phyloP scores from a whole-genome alignment of 2,113 vertebrate genomes.

The Mobula hypostoma region DNA sequence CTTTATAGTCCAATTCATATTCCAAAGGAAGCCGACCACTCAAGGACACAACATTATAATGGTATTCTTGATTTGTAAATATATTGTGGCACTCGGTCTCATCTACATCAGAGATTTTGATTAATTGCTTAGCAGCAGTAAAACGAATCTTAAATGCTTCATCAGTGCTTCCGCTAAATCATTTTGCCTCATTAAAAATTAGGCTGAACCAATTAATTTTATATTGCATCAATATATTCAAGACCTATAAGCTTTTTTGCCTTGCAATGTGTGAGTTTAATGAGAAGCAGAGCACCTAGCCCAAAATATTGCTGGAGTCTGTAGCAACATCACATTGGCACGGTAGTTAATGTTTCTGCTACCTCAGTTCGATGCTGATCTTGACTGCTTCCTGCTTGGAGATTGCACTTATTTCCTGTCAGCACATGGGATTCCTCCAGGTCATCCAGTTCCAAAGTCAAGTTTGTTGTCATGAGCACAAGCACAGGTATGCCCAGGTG shows the following conservation, averaged over 20 bases:
- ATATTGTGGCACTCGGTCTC: not conserved
- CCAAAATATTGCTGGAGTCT: no score
- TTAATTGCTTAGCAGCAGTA: slow-evolving; percentile 12
- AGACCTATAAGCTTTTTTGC: not conserved
- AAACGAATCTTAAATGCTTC: slow-evolving; percentile 3
- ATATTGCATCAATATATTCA: not conserved
- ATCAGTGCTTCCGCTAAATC: not conserved
- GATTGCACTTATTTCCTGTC: no score
- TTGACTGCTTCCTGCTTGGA: no score
- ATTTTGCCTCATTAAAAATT: slow-evolving; percentile 9
- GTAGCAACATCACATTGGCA: no score
- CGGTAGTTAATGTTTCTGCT: no score
- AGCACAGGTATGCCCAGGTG: no score
- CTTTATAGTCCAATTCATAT: not conserved
- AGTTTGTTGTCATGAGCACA: no score
- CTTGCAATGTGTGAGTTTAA: not conserved
- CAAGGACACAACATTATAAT: not conserved
- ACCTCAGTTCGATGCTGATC: no score
- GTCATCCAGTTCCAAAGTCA: no score
- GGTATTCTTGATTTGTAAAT: not conserved
- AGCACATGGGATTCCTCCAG: no score
- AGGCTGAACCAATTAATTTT: slow-evolving; percentile 19
- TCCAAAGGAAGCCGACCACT: not conserved
- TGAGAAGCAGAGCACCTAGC: not conserved
- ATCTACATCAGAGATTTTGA: not conserved